phyloP scores from a whole-genome alignment of 2,113 vertebrate genomes.

The Ascaphus truei region DNA sequence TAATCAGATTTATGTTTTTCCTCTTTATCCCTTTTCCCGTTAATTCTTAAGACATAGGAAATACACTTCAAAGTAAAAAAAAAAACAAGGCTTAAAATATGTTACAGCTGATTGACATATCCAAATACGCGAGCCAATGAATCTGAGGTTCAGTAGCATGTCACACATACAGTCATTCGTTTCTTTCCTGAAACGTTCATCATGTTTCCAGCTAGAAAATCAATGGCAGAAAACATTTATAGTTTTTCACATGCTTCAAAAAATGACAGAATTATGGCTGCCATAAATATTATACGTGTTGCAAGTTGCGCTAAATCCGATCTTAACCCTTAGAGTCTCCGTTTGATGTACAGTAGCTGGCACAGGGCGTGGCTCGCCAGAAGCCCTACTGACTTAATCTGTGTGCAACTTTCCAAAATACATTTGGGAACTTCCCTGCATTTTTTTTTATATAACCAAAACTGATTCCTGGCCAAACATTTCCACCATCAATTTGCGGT shows the following conservation, averaged over 20 bases:
- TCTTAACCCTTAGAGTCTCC: too few relatives aligned
- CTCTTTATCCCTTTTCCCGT: slow-evolving; percentile 21
- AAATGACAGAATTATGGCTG: slow-evolving; percentile 21
- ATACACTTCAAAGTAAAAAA: slow-evolving; percentile 28
- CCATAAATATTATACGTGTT: slow-evolving; percentile 41
- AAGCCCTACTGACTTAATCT: too few relatives aligned
- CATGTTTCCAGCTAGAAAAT: slow-evolving; percentile 36
- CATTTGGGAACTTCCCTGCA: too few relatives aligned
- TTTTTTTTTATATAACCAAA: too few relatives aligned
- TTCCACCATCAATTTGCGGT: too few relatives aligned
- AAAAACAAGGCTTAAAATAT: slow-evolving; percentile 28
- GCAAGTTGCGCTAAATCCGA: too few relatives aligned
- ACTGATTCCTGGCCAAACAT: too few relatives aligned
- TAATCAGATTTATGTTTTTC: slow-evolving; percentile 18
- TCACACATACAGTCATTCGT: slow-evolving; percentile 29
- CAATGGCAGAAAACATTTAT: slow-evolving; percentile 30
- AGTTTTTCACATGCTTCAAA: slow-evolving; percentile 37
- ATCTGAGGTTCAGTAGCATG: slow-evolving; percentile 15
- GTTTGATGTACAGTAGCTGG: too few relatives aligned
- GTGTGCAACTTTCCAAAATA: too few relatives aligned
- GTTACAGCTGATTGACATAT: slow-evolving; percentile 29
- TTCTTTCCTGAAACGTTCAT: slow-evolving; percentile 25
- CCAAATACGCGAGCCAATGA: slow-evolving; percentile 29
- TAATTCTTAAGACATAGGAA: slow-evolving; percentile 31
- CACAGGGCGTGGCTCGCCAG: too few relatives aligned